Conservation (phyloP, 2,797 vertebrate species). For the Esox lucius region DNA sequence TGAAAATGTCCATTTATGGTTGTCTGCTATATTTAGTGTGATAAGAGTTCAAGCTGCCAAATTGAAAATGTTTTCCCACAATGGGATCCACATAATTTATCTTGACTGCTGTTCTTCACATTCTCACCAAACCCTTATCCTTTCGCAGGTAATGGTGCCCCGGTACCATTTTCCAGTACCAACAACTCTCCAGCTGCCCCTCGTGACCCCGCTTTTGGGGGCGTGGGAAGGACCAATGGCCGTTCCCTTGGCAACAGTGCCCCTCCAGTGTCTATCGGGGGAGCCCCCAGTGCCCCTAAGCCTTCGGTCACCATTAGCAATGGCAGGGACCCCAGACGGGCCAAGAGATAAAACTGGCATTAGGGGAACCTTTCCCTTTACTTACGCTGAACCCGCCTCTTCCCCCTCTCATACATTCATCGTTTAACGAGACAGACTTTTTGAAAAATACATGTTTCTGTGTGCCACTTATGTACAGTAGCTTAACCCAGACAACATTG, state of each 20-base stretch:
- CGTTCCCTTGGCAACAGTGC: slow-evolving; percentile 80
- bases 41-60: background rate
- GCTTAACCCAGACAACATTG: slow-evolving; percentile 35
- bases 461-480: slow-evolving; percentile 14
- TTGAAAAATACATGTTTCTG: slow-evolving; percentile 13
- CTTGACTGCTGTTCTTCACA: background rate
- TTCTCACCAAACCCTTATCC: slow-evolving; percentile 3
- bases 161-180: slow-evolving; percentile 73
- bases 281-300: slow-evolving; percentile 70
- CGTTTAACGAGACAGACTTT: slow-evolving; percentile 18
- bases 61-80: background rate
- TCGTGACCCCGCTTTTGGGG: slow-evolving; percentile 70
- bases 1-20: background rate
- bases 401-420: slow-evolving; percentile 16
- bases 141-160: slow-evolving; percentile 86
- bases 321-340: slow-evolving; percentile 95
- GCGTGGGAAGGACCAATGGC: slow-evolving; percentile 82
- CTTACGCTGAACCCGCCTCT: background rate
- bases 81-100: background rate
- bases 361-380: slow-evolving; percentile 14
- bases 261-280: slow-evolving; percentile 51
- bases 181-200: slow-evolving; percentile 62
- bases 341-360: slow-evolving; percentile 89
- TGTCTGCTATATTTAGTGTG: background rate
- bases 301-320: slow-evolving; percentile 87